Evolutionary conservation across 2,888 invertebrate genomes (phyloP).

Genomic region (Pristionchus entomophagus): DNA sequence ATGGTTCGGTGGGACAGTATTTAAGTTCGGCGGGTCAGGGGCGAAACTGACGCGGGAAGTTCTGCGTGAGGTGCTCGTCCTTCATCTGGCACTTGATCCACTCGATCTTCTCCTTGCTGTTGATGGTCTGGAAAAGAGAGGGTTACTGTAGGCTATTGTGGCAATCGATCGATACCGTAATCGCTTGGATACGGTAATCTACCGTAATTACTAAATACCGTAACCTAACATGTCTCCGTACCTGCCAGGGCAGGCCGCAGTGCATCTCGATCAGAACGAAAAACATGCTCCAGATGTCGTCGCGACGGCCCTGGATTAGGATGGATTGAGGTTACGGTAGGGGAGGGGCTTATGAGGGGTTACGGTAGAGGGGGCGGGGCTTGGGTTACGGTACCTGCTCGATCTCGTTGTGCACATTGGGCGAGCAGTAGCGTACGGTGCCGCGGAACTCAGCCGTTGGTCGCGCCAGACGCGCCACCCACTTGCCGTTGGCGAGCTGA

Average conservation of each 20-base stretch:
- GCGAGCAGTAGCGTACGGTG: conserved; percentile 68
- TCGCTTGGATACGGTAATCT: no score
- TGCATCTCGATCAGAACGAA: conserved; percentile 80
- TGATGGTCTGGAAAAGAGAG: conserved; percentile 45
- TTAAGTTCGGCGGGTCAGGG: background rate
- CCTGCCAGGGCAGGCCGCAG: conserved; percentile 76
- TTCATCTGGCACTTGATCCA: conserved; percentile 58
- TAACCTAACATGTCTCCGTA: background rate
- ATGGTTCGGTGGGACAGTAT: background rate
- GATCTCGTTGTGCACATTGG: conserved; percentile 61
- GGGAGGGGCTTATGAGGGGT: background rate
- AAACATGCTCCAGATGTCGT: conserved; percentile 56
- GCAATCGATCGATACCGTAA: background rate
- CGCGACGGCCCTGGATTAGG: conserved; percentile 17
- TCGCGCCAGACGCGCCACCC: conserved; percentile 64
- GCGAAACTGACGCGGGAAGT: conserved; percentile 57
- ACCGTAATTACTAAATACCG: no score
- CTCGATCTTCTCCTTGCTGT: conserved; percentile 58
- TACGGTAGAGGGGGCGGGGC: background rate
- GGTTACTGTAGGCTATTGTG: background rate
- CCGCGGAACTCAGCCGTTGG: conserved; percentile 70
- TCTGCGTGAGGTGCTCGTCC: conserved; percentile 57
- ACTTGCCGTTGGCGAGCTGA: conserved; percentile 48
- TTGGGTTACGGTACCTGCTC: conserved; percentile 61
- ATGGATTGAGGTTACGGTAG: background rate